phyloP scores from a whole-genome alignment of 2,797 vertebrate species.

The Babyrousa celebensis region DNA sequence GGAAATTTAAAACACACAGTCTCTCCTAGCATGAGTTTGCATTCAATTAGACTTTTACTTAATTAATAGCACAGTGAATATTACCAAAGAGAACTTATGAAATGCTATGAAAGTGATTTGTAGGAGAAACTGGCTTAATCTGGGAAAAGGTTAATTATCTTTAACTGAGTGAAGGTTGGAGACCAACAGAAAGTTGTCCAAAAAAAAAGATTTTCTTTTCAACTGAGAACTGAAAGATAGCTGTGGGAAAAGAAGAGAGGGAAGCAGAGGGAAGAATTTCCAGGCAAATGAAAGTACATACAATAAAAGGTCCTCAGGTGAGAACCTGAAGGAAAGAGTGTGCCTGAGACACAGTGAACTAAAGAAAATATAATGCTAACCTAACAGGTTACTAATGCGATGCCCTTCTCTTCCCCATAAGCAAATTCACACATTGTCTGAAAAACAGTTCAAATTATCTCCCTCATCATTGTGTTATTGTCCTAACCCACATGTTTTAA shows the following conservation, averaged over 20 bases:
- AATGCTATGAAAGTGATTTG: background rate
- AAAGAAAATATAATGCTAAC: background rate
- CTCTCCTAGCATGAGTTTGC: background rate
- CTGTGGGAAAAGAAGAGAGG: background rate
- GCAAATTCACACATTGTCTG: background rate
- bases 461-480: background rate
- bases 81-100: background rate
- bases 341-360: background rate
- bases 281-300: background rate
- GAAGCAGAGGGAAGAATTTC: background rate
- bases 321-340: background rate
- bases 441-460: background rate
- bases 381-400: background rate
- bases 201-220: background rate
- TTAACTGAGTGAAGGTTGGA: background rate
- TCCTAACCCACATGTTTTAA: background rate
- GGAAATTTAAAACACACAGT: background rate
- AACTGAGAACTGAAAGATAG: background rate
- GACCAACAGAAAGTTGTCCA: background rate
- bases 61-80: background rate
- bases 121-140: background rate
- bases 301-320: background rate
- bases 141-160: background rate
- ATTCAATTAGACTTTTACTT: slow-evolving; percentile 28
- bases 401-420: background rate